These are phyloP conservation scores for Trissonchulus latispiculum DNA, from an alignment of 2,888 invertebrate species.

Conservation along the genomic window DNA sequence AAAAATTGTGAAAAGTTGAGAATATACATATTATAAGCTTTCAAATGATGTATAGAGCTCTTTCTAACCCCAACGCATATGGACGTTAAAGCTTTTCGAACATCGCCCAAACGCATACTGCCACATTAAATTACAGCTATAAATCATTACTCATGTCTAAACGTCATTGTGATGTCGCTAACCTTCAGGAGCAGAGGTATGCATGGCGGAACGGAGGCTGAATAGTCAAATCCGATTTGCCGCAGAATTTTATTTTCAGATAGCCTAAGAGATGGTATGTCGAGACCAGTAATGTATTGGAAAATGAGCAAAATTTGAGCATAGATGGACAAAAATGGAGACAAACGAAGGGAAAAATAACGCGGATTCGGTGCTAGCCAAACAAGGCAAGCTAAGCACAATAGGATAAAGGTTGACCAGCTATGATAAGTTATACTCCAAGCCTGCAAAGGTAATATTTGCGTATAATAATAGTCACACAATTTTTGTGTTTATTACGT, in stretches of 20 bases:
- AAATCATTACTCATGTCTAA: too few relatives aligned
- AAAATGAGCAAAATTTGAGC: slow-evolving; percentile 70
- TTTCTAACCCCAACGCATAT: too few relatives aligned
- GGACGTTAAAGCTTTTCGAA: too few relatives aligned
- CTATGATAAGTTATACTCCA: slow-evolving; percentile 98
- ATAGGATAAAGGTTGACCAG: slow-evolving; percentile 86
- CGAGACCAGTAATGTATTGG: slow-evolving; percentile 70
- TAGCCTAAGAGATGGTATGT: slow-evolving; percentile 68
- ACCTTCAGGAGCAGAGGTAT: slow-evolving; percentile 28
- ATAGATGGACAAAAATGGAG: slow-evolving; percentile 77
- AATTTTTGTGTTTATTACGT: too few relatives aligned
- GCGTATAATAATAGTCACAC: too few relatives aligned
- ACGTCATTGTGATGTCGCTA: too few relatives aligned
- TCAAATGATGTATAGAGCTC: too few relatives aligned
- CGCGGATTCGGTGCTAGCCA: slow-evolving; percentile 93
- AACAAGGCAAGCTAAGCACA: slow-evolving; percentile 82
- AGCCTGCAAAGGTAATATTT: too few relatives aligned
- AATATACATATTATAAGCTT: too few relatives aligned
- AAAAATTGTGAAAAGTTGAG: too few relatives aligned
- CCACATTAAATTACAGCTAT: too few relatives aligned
- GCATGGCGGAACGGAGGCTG: slow-evolving; percentile 25
- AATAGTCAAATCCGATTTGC: slow-evolving; percentile 32
- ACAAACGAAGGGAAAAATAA: slow-evolving; percentile 74
- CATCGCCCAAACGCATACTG: too few relatives aligned
- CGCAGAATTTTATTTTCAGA: slow-evolving; percentile 49